phyloP scores from a whole-genome alignment of 2,797 vertebrate genomes.

The Pangasius larnaudii region DNA sequence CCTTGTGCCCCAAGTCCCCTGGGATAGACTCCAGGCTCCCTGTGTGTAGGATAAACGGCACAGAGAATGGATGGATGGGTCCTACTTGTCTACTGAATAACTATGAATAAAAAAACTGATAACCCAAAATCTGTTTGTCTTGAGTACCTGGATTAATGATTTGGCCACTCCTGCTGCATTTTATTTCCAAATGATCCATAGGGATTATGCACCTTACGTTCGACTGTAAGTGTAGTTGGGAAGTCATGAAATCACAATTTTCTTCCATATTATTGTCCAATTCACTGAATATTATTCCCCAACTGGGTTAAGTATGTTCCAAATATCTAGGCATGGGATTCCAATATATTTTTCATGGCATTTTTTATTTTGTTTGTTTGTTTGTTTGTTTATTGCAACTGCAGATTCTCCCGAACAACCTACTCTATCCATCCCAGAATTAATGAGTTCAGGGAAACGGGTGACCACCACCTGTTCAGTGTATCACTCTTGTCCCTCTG shows the following conservation, averaged over 20 bases:
- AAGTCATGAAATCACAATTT: not conserved
- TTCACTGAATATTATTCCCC: not conserved
- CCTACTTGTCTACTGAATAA: too few relatives aligned
- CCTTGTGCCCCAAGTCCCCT: too few relatives aligned
- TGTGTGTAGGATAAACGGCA: too few relatives aligned
- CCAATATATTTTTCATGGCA: not conserved
- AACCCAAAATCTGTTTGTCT: too few relatives aligned
- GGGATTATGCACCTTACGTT: too few relatives aligned
- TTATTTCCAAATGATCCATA: too few relatives aligned
- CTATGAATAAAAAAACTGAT: too few relatives aligned
- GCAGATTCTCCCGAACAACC: slow-evolving; percentile 55
- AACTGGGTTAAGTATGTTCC: not conserved
- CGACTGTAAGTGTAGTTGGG: not conserved
- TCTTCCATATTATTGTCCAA: not conserved
- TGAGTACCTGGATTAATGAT: too few relatives aligned
- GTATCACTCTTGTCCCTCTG: slow-evolving; percentile 64
- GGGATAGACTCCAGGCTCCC: too few relatives aligned
- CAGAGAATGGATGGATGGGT: too few relatives aligned
- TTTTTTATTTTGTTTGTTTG: not conserved
- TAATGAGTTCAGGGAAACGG: slow-evolving; percentile 39
- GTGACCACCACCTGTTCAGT: slow-evolving; percentile 65
- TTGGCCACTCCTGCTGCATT: too few relatives aligned
- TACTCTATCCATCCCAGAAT: slow-evolving; percentile 53
- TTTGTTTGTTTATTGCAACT: not conserved
- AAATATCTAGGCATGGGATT: not conserved